Percentiles rank a stretch among this genome's conserved stretches.
Evolutionary conservation across 2,888 invertebrate species (phyloP).

Genomic region (Resseliella maxima): DNA sequence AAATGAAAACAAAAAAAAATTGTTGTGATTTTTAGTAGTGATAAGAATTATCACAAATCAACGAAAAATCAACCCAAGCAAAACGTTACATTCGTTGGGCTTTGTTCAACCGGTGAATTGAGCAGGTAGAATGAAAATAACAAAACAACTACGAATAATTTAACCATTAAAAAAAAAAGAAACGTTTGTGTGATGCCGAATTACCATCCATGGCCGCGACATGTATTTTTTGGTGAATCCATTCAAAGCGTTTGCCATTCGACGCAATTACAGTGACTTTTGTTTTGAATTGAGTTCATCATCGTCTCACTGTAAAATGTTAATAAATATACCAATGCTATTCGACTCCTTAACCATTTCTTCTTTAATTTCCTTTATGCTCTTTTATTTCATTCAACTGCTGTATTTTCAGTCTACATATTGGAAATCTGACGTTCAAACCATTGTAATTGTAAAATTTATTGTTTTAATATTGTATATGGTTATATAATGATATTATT

Average conservation of each 20-base stretch:
- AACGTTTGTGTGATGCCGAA: constrained; percentile 23
- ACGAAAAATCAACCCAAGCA: constrained; percentile 3
- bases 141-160: constrained; percentile 46
- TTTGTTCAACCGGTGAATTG: not conserved
- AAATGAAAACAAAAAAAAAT: not conserved
- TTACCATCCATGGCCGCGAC: not conserved
- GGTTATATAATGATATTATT: no score
- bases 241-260: not conserved
- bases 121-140: constrained; percentile 11
- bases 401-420: no score
- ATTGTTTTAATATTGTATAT: no score
- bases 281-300: not conserved
- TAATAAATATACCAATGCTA: not conserved
- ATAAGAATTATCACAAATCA: constrained; percentile 35
- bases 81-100: not conserved
- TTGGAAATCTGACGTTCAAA: no score
- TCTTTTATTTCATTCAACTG: no score
- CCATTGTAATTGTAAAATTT: no score
- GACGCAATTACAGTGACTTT: not conserved
- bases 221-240: not conserved
- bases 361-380: not conserved
- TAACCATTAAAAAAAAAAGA: constrained; percentile 46
- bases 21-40: constrained; percentile 39
- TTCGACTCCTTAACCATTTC: not conserved
- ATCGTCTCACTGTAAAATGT: not conserved